Conservation (phyloP, 2,113 vertebrate genomes). For the Triplophysa rosa region DNA sequence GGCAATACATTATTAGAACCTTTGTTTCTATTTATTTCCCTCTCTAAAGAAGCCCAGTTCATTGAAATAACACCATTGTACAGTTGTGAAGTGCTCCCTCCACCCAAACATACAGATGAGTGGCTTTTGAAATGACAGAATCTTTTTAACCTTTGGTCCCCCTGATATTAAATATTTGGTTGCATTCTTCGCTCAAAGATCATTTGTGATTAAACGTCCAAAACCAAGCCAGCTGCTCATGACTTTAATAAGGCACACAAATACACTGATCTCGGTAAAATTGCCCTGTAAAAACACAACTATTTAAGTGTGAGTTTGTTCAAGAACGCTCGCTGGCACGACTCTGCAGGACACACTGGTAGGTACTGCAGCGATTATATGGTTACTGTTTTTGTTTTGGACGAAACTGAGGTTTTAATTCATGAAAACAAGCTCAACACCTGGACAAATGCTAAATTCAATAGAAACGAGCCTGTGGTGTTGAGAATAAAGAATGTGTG, state of each 20-base stretch:
- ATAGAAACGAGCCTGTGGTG: background rate
- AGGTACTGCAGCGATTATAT: slow-evolving; percentile 80
- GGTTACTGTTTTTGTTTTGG: slow-evolving; percentile 59
- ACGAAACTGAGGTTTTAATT: slow-evolving; percentile 33
- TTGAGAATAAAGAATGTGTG: background rate
- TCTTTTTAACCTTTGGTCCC: background rate
- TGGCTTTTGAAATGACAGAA: background rate
- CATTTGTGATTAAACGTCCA: slow-evolving; percentile 57
- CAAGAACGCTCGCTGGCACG: slow-evolving; percentile 94
- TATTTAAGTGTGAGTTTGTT: slow-evolving; percentile 85
- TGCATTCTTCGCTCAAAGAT: background rate
- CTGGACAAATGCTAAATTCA: background rate
- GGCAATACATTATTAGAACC: background rate
- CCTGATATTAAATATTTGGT: background rate
- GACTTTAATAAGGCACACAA: slow-evolving; percentile 95
- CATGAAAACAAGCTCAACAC: background rate
- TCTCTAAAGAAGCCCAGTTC: background rate
- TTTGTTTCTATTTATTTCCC: background rate
- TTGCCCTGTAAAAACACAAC: slow-evolving; percentile 85
- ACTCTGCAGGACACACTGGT: slow-evolving; percentile 80
- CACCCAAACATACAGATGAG: background rate
- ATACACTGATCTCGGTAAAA: slow-evolving; percentile 98
- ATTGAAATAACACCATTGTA: background rate
- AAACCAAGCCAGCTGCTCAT: slow-evolving; percentile 76
- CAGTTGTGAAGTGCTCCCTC: background rate